A percentile compares a stretch with the other conserved stretches of the same genome.
These are phyloP conservation scores for Oreochromis mossambicus DNA, from an alignment of 2,797 vertebrate genomes.

Conservation along the genomic window DNA sequence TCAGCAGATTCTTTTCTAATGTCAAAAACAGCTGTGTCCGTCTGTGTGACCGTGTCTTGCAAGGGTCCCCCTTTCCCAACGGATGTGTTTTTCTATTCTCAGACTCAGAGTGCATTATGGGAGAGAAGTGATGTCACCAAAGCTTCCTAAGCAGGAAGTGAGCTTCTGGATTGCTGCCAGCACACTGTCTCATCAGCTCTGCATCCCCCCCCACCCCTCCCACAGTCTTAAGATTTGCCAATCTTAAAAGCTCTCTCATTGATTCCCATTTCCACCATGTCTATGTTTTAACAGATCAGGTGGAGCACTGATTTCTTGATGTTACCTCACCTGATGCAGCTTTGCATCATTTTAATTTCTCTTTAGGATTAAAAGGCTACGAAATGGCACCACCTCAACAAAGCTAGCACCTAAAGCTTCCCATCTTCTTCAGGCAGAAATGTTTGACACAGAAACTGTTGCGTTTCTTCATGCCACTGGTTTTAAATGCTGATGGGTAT, in stretches of 20 bases:
- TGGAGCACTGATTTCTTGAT: neutral
- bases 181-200: slow-evolving; percentile 9
- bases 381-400: neutral
- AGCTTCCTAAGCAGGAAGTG: slow-evolving; percentile 71
- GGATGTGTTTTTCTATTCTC: slow-evolving; percentile 59
- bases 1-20: neutral
- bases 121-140: slow-evolving; percentile 59
- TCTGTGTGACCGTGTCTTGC: neutral
- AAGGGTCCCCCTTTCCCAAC: slow-evolving; percentile 36
- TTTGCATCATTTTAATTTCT: neutral
- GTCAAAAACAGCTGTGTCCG: neutral
- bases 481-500: neutral
- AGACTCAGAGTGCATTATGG: slow-evolving; percentile 57
- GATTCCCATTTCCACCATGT: neutral
- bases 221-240: neutral
- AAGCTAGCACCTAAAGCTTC: neutral
- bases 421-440: neutral
- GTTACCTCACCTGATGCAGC: neutral
- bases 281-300: neutral
- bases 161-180: slow-evolving; percentile 47
- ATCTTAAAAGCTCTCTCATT: neutral
- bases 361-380: neutral
- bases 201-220: neutral
- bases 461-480: neutral
- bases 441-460: neutral